Percentiles rank a stretch among this genome's conserved stretches.
Evolutionary conservation across 2,888 invertebrate species (phyloP).

Genomic region (Auanema freiburgensis): DNA sequence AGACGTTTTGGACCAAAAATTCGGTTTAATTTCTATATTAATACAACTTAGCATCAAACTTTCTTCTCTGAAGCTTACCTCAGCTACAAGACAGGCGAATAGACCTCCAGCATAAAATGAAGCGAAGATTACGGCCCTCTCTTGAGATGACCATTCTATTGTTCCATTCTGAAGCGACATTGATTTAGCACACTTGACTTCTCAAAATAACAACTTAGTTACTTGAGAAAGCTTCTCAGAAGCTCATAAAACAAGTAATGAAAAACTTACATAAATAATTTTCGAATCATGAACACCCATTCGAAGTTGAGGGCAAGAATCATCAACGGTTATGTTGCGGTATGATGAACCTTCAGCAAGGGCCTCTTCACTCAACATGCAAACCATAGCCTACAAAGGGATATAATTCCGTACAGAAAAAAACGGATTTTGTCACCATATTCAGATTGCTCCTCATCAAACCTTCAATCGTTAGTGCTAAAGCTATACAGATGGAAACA

Average conservation of each 20-base stretch:
- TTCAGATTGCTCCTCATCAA: conserved; percentile 62
- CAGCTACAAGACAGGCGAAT: conserved; percentile 36
- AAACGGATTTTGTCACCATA: conserved; percentile 40
- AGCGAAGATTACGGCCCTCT: conserved; percentile 57
- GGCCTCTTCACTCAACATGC: conserved; percentile 58
- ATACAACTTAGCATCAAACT: no score
- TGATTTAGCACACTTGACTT: background rate
- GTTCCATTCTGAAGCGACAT: conserved; percentile 47
- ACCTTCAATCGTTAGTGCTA: conserved; percentile 63
- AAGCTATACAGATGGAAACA: conserved; percentile 53
- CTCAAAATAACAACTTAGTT: background rate
- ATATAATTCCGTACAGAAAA: background rate
- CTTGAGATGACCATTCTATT: conserved; percentile 51
- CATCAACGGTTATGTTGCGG: conserved; percentile 19
- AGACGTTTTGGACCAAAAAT: conserved; percentile 47
- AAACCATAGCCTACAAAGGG: conserved; percentile 49
- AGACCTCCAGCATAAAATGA: conserved; percentile 55
- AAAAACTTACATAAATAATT: background rate
- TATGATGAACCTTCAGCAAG: conserved; percentile 28
- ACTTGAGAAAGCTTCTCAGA: background rate
- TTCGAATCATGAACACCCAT: conserved; percentile 11
- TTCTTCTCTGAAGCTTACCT: conserved; percentile 15
- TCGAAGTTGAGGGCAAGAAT: background rate
- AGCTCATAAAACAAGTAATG: background rate
- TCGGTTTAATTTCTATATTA: conserved; percentile 29